Base-by-base conservation (phyloP, 2,113 vertebrate genomes). In the Pterophyllum scalare region DNA sequence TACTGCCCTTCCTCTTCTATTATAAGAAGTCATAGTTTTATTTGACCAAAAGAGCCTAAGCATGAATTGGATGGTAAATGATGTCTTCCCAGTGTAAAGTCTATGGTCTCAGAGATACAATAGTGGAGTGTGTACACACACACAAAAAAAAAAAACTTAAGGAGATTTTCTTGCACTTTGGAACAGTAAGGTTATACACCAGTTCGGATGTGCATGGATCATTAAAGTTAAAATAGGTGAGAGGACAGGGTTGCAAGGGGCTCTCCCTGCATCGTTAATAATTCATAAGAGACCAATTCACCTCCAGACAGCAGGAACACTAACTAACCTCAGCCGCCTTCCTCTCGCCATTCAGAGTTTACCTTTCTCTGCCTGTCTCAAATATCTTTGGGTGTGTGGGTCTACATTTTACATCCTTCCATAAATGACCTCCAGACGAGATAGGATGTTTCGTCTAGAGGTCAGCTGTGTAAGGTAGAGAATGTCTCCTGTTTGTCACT, bases 231-330 rank as follows among this genome's bases (percentile, higher is more conserved):
- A 79, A 89, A 84, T 70, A 75, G 80, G 67, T 62, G 72, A 70
- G 67, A 64, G 82, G 82, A 26, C 82, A 52, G 22, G 77, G 80
- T 94, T 93, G 85, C 91, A 79, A 65, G 33, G 87, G 87, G 84
- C 54, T 91, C 84, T 88, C 80, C 87, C 87, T 82, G 52, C 72
- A 79, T 80, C 62, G 92, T 93, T 65, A 93, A 92, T 93, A 86
- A 83, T 86, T 72, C 22, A 92, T 24, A 38, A 3, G 70, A 89
- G 74, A 84, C 65, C 82, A 75, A 22, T 93, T 91, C 62, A 91
- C 82, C 77, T 86, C 84, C 86, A 92, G 90, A 90, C 91, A 26
- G 85, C 35, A 78, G 62, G 22, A 82, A 82, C 57, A 81, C 74
- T 22, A 84, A 84, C 79, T 79, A 75, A 60, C 64, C 8, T 89